phyloP scores from a whole-genome alignment of 2,113 vertebrate genomes.

The Glareola pratincola region DNA sequence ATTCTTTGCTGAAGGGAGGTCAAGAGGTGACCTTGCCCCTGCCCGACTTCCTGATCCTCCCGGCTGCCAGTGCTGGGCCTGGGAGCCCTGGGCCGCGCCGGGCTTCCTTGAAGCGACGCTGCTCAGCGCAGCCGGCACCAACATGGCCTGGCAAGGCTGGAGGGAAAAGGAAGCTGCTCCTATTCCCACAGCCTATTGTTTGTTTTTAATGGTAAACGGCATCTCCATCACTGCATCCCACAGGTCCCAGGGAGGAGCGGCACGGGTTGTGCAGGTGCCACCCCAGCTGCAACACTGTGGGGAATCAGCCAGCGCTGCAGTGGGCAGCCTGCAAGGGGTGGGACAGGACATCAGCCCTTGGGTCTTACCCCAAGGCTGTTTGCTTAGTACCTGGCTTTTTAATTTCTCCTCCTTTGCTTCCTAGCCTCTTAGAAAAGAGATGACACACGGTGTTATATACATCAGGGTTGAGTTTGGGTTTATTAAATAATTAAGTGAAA shows the following conservation, averaged over 20 bases:
- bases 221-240: slow-evolving; percentile 15
- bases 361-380: background rate
- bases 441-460: background rate
- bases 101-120: background rate
- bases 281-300: background rate
- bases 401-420: background rate
- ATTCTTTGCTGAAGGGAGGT: slow-evolving; percentile 41
- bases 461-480: background rate
- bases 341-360: accelerated
- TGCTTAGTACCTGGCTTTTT: background rate
- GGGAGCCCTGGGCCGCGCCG: background rate
- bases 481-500: background rate
- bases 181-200: slow-evolving; percentile 66
- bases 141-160: slow-evolving; percentile 10
- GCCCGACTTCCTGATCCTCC: slow-evolving; percentile 25
- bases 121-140: background rate
- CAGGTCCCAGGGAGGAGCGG: background rate
- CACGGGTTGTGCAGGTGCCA: accelerated
- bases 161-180: slow-evolving; percentile 64
- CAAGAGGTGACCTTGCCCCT: slow-evolving; percentile 48
- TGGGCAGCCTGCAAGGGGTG: background rate
- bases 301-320: background rate
- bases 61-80: background rate
- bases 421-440: background rate
- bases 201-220: slow-evolving; percentile 53